These are phyloP conservation scores for Philypnodon macrostomus DNA, from an alignment of 2,797 vertebrate genomes.

Conservation along the genomic window DNA sequence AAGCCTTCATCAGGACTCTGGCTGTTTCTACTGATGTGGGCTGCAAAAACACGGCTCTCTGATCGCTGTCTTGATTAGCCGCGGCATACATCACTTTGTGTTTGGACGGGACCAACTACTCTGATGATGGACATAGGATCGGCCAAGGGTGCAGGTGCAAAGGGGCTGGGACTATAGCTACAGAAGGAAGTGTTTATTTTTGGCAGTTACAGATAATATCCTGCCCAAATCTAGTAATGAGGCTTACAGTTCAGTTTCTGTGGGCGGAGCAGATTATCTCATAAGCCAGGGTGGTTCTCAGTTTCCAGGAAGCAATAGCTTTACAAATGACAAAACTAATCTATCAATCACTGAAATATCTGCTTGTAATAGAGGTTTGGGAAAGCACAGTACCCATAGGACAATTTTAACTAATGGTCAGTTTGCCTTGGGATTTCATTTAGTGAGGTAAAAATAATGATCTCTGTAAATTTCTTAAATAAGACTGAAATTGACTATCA, in stretches of 20 bases:
- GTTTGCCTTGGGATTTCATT: no score
- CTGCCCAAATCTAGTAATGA: constrained; percentile 6
- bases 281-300: constrained; percentile 20
- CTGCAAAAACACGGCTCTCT: constrained; percentile 27
- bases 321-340: background rate
- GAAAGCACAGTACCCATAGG: background rate
- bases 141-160: constrained; percentile 50
- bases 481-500: no score
- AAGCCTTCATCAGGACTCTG: constrained; percentile 19
- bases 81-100: constrained; percentile 63
- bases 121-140: constrained; percentile 57
- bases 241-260: constrained; percentile 18
- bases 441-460: no score
- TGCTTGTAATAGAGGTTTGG: background rate
- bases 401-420: no score
- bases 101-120: constrained; percentile 55
- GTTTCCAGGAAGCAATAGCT: constrained; percentile 8
- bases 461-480: no score
- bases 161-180: constrained; percentile 32
- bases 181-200: constrained; percentile 50
- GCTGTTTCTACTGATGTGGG: constrained; percentile 23
- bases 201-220: constrained; percentile 28
- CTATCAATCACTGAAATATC: background rate
- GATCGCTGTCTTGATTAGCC: constrained; percentile 64
- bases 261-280: constrained; percentile 29